Evolutionary conservation across 1,140 invertebrate genomes (phyloP), one percentile per base, ranked within the genome.

Genomic region (Melanaphis sacchari): DNA sequence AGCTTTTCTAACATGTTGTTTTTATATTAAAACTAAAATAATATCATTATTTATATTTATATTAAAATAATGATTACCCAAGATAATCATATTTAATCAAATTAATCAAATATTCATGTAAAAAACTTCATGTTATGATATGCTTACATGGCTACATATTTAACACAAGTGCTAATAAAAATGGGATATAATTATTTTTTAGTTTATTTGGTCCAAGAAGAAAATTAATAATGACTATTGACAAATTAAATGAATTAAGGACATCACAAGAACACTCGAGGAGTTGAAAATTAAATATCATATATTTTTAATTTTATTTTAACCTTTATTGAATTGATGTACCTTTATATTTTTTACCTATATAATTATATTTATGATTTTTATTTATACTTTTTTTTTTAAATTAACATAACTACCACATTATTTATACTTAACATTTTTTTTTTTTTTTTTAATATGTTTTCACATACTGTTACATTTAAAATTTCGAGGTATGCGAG

Each of bases 221-320:
- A 85, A 93, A 93, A 52, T 93, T 93, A 93, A 93, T 93, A 31
- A 93, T 93, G 91, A 93, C 91, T 84, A 93, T 93, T 93, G 46
- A 93, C 40, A 93, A 93, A 93, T 41, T 93, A 54, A 93, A 93
- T 85, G 91, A 93, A 93, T 85, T 93, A 84, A 93, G 49, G 85
- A 52, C 91, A 40, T 85, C 81, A 41, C 43, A 85, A 54, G 46
- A 85, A 84, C 91, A 93, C 24, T 84, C 81, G 9, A 93, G 91
- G 22, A 54, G 38, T 93, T 93, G 6, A 93, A 66, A 36, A 49
- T 36, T 66, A 1, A 26, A 54, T 2, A 87, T 40, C 40, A 38
- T 87, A n/a, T 41, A 26, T 41, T 66, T 66, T 66, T 36, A 38
- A 90, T 66, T n/a, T 90, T 22, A 31, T 41, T 66, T 89, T 52